Evolutionary conservation across 1,140 invertebrate species (phyloP).

Genomic region (Matsumurasca onukii): DNA sequence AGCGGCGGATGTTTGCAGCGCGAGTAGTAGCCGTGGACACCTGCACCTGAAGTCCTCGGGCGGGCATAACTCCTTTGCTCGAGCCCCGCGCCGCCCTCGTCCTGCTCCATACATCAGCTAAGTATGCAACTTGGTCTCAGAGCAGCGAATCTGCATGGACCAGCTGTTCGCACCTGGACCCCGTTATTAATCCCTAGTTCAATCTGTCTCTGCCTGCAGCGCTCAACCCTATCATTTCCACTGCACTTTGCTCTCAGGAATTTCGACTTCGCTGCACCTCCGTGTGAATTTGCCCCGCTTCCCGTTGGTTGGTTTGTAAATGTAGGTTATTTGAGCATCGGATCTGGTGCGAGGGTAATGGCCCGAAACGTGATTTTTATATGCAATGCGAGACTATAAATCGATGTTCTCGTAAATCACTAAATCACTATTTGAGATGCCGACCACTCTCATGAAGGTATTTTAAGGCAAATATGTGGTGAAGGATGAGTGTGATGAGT

Average conservation of each 20-base stretch:
- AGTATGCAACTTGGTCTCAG: not conserved
- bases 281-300: not conserved
- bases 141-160: constrained; percentile 4
- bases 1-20: too few relatives aligned
- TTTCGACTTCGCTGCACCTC: not conserved
- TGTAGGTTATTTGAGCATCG: not conserved
- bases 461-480: too few relatives aligned
- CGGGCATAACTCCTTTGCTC: constrained; percentile 14
- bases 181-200: constrained; percentile 1
- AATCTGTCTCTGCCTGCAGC: not conserved
- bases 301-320: not conserved
- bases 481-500: too few relatives aligned
- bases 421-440: too few relatives aligned
- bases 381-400: not conserved
- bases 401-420: too few relatives aligned
- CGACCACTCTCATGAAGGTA: too few relatives aligned
- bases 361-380: not conserved
- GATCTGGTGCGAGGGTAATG: not conserved
- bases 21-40: too few relatives aligned
- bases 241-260: not conserved
- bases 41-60: too few relatives aligned
- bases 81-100: not conserved
- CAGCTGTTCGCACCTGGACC: constrained; percentile 1
- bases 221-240: not conserved
- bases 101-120: not conserved